Conservation (phyloP, 1,140 invertebrate genomes). For the Hycleus cichorii region DNA sequence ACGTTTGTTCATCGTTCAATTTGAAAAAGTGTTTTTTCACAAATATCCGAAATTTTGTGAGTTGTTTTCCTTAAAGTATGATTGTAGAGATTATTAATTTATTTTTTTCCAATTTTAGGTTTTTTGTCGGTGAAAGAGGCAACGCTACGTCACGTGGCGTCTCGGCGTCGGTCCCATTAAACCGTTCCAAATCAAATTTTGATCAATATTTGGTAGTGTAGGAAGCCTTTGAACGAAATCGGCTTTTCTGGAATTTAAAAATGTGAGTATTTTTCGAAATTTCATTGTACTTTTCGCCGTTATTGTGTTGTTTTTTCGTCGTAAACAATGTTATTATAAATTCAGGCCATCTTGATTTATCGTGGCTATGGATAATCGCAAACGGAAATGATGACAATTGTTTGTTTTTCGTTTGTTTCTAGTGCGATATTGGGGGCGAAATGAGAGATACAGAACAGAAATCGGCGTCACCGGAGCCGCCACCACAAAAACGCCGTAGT, state of each 20-base stretch:
- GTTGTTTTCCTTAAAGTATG: too few species aligned
- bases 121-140: background rate
- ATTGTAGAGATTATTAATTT: background rate
- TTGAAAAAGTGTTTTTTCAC: too few species aligned
- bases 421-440: background rate
- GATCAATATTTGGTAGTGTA: background rate
- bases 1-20: too few species aligned
- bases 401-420: background rate
- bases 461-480: constrained; percentile 18
- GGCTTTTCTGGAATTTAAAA: too few species aligned
- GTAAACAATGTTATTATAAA: too few species aligned
- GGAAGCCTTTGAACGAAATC: too few species aligned
- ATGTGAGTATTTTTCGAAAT: too few species aligned
- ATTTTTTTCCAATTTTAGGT: background rate
- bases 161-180: background rate
- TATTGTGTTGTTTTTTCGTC: too few species aligned
- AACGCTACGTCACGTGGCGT: constrained; percentile 9
- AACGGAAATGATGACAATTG: constrained; percentile 9
- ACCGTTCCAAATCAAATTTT: constrained; percentile 1
- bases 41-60: too few species aligned
- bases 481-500: constrained; percentile 22
- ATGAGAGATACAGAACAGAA: constrained; percentile 30
- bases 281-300: too few species aligned
- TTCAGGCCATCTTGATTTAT: too few species aligned
- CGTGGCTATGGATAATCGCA: too few species aligned